phyloP scores from a whole-genome alignment of 2,113 vertebrate genomes.

The Lethenteron reissneri region DNA sequence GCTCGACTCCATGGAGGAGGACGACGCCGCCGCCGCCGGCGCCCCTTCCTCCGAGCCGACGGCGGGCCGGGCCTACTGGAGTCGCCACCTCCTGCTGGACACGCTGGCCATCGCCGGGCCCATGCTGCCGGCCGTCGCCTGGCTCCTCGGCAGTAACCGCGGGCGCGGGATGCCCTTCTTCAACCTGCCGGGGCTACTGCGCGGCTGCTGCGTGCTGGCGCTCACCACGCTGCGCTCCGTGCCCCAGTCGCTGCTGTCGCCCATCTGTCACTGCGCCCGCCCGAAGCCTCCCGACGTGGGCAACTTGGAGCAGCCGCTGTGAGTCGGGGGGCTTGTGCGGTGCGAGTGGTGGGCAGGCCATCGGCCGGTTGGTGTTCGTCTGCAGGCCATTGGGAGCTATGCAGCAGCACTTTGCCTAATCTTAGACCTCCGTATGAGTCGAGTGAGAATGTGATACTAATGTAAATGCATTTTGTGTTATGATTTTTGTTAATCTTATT shows the following conservation, averaged over 20 bases:
- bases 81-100: slow-evolving; percentile 5
- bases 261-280: background rate
- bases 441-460: no score
- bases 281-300: background rate
- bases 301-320: no score
- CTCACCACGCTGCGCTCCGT: background rate
- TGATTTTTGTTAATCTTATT: no score
- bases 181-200: slow-evolving; percentile 3
- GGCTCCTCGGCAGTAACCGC: background rate
- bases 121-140: slow-evolving; percentile 2
- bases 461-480: no score
- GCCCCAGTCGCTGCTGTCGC: slow-evolving; percentile 3
- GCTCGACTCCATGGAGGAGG: background rate
- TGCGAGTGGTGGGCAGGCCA: no score
- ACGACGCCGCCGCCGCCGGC: background rate
- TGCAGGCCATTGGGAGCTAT: no score
- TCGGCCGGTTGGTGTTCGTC: no score
- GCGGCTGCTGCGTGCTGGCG: slow-evolving; percentile 6
- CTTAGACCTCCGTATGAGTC: no score
- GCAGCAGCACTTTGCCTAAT: no score
- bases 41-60: background rate
- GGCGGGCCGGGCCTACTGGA: background rate
- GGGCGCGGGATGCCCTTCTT: slow-evolving; percentile 1
- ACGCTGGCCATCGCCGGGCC: background rate
- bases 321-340: no score